Evolutionary conservation across 2,113 vertebrate genomes (phyloP), one percentile per base, ranked within the genome.

Genomic region (Vireo altiloquus): DNA sequence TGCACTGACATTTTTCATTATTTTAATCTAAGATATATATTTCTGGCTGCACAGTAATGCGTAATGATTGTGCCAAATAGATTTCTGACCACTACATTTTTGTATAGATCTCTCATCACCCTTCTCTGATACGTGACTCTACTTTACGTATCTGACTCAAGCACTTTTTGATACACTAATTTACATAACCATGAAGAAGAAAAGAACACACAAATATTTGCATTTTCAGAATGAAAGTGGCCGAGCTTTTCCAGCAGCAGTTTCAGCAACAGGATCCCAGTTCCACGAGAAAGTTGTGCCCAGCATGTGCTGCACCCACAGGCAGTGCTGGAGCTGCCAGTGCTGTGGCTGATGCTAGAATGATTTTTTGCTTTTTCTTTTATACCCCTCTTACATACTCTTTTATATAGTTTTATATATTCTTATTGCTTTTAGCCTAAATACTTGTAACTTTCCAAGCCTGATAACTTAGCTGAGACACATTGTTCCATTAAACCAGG

Each of bases 301-400:
- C 77, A 28, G 40, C 64, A 21, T 0, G 0, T 31, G 33, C 31
- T 35, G 44, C 47, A 16, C 20, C 21, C 2, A 0, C 13, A 15
- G 37, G 13, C 59, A 30, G 37, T 1, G 3, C 35, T 31, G 11
- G 33, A 54, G 35, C 35, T 31, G 28, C 27, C 33, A 3, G 35
- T 15, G 23, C 54, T 40, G 54, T 18, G 20, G 2, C 35, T 39
- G 39, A 39, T 39, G 39, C 39, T 12, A 39, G 39, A 39, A 39
- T 9, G 9, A 39, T 39, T 39, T 39, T 39, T 39, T 39, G 39
- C 39, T 39, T 39, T 39, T 39, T 39, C 39, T 39, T 39, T 39
- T 39, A 39, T 12, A 39, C 39, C 39, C 39, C 12, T 39, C 39
- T 39, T 39, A 39, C 39, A 39, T 39, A 39, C 39, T 39, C 39